Conservation (phyloP, 53 echinoderm and acorn worm species). For the Holothuria leucospilota region DNA sequence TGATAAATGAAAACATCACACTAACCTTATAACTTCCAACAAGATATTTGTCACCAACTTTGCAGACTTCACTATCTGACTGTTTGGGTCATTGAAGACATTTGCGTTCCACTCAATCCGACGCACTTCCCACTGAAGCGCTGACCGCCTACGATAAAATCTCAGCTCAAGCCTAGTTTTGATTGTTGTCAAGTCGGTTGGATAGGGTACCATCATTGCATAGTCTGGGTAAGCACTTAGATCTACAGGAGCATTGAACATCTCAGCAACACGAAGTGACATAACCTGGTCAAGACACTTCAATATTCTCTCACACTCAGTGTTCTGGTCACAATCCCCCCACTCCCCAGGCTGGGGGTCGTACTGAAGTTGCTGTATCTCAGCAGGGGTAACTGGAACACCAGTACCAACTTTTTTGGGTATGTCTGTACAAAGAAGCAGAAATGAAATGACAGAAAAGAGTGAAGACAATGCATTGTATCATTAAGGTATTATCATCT, state of each 20-base stretch:
- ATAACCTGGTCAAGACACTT: conserved; percentile 82
- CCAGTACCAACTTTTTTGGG: conserved; percentile 83
- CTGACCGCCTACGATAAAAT: conserved; percentile 83
- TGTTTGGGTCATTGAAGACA: conserved; percentile 84
- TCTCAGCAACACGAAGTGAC: conserved; percentile 80
- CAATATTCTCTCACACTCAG: conserved; percentile 85
- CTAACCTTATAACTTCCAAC: conserved; percentile 80
- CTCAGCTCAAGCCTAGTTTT: conserved; percentile 73
- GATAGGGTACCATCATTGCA: conserved; percentile 82
- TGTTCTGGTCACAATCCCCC: conserved; percentile 70
- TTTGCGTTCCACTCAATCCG: conserved; percentile 86
- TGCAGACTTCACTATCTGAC: conserved; percentile 86
- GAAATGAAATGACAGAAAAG: neutral
- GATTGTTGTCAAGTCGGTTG: conserved; percentile 88
- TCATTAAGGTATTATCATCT: too few relatives aligned
- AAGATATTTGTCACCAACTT: conserved; percentile 81
- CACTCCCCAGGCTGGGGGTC: conserved; percentile 81
- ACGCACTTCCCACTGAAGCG: conserved; percentile 92
- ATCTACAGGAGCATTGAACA: conserved; percentile 86
- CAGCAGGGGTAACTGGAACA: conserved; percentile 75
- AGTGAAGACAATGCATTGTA: too few relatives aligned
- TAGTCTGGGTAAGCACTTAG: conserved; percentile 84
- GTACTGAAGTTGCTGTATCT: conserved; percentile 74
- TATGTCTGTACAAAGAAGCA: conserved; percentile 53
- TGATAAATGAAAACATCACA: neutral